A percentile compares a stretch with the other conserved stretches of the same genome.
These are phyloP conservation scores for Cephus spinipes DNA, from an alignment of 2,888 invertebrate genomes.

Conservation along the genomic window DNA sequence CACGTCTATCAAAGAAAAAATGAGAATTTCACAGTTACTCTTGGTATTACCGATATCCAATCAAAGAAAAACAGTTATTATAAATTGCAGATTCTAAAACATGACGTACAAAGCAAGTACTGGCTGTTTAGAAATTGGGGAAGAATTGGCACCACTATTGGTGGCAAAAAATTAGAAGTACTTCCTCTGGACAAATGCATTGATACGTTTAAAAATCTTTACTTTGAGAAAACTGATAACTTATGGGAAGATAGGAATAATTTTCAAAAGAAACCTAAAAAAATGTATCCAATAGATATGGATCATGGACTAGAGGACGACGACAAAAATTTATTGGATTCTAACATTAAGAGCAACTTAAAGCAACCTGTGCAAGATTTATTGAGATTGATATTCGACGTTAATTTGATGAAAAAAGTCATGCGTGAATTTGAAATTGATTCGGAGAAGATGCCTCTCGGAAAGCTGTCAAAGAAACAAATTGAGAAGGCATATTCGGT, in stretches of 20 bases:
- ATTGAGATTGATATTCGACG: slow-evolving; percentile 89
- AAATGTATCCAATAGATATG: slow-evolving; percentile 88
- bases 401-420: slow-evolving; percentile 90
- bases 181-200: slow-evolving; percentile 72
- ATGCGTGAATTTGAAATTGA: slow-evolving; percentile 97
- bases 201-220: slow-evolving; percentile 73
- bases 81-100: slow-evolving; percentile 90
- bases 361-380: slow-evolving; percentile 83
- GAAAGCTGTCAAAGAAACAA: slow-evolving; percentile 92
- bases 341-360: slow-evolving; percentile 77
- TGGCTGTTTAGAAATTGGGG: slow-evolving; percentile 96
- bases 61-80: slow-evolving; percentile 93
- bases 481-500: slow-evolving; percentile 88
- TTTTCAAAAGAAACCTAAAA: slow-evolving; percentile 73
- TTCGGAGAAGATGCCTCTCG: slow-evolving; percentile 97
- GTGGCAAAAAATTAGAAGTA: slow-evolving; percentile 75
- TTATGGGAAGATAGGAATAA: slow-evolving; percentile 75
- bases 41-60: slow-evolving; percentile 88
- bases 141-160: slow-evolving; percentile 94
- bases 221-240: slow-evolving; percentile 86
- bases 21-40: slow-evolving; percentile 80
- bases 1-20: slow-evolving; percentile 79
- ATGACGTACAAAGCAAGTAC: slow-evolving; percentile 75
- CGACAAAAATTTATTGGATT: slow-evolving; percentile 63
- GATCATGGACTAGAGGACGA: slow-evolving; percentile 80